Conservation (phyloP, 2,888 invertebrate genomes). For the Gastrophysa polygoni region DNA sequence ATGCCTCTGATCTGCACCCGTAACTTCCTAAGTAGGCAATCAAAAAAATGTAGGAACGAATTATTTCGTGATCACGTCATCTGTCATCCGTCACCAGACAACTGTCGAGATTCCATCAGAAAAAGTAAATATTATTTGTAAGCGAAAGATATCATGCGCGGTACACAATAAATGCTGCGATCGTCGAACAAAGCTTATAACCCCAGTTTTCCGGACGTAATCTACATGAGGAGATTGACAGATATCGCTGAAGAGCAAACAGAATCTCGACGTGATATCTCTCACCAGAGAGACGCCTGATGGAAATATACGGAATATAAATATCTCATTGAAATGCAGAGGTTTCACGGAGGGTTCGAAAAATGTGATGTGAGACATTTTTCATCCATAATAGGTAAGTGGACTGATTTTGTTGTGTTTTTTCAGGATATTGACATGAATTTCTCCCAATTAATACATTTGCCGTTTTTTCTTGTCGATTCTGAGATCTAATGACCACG, state of each 20-base stretch:
- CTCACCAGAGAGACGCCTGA: conserved; percentile 13
- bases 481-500: too few relatives aligned
- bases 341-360: background rate
- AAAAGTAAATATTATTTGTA: conserved; percentile 11
- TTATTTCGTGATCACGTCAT: background rate
- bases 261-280: conserved; percentile 41
- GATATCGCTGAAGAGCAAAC: conserved; percentile 55
- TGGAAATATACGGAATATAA: conserved; percentile 13
- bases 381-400: too few relatives aligned
- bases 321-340: conserved; percentile 12
- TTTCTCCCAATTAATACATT: too few relatives aligned
- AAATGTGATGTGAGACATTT: too few relatives aligned
- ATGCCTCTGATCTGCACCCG: too few relatives aligned
- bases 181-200: conserved; percentile 14
- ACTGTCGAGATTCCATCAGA: background rate
- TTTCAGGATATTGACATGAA: too few relatives aligned
- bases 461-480: too few relatives aligned
- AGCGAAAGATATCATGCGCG: background rate
- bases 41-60: too few relatives aligned
- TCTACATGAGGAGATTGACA: conserved; percentile 50
- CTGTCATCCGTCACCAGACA: background rate
- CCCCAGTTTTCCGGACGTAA: conserved; percentile 27
- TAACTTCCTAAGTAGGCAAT: too few relatives aligned
- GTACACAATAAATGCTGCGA: conserved; percentile 3
- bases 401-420: too few relatives aligned